A percentile compares a stretch with the other conserved stretches of the same genome.
phyloP scores from a whole-genome alignment of 2,113 vertebrate genomes.

The Felis chaus region DNA sequence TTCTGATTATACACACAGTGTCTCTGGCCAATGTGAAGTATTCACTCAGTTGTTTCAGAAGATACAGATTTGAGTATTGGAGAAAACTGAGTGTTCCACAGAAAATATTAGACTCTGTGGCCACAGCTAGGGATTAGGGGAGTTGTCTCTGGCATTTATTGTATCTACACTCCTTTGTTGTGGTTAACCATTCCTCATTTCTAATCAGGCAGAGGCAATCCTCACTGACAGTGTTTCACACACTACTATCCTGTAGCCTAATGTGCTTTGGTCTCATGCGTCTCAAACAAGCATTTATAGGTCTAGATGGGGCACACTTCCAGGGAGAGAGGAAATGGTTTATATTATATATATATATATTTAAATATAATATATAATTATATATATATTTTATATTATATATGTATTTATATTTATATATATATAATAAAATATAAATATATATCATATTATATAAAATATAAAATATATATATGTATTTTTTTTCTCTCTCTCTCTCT shows the following conservation, averaged over 20 bases:
- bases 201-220: neutral
- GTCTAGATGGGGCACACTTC: neutral
- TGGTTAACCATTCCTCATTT: neutral
- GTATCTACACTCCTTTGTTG: neutral
- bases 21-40: neutral
- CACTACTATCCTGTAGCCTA: neutral
- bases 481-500: neutral
- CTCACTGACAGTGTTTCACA: neutral
- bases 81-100: neutral
- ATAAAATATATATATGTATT: too few species aligned
- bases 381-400: too few species aligned
- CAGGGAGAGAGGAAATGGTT: rapidly evolving
- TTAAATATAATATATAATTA: too few species aligned
- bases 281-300: neutral
- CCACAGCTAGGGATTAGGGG: neutral
- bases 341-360: neutral
- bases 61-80: neutral
- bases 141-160: neutral
- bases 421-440: too few species aligned
- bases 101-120: neutral
- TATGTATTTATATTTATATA: too few species aligned
- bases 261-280: neutral
- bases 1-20: neutral
- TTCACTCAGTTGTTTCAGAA: neutral
- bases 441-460: too few species aligned